Conservation (phyloP, 1,140 invertebrate genomes). For the Trichonephila inaurata region DNA sequence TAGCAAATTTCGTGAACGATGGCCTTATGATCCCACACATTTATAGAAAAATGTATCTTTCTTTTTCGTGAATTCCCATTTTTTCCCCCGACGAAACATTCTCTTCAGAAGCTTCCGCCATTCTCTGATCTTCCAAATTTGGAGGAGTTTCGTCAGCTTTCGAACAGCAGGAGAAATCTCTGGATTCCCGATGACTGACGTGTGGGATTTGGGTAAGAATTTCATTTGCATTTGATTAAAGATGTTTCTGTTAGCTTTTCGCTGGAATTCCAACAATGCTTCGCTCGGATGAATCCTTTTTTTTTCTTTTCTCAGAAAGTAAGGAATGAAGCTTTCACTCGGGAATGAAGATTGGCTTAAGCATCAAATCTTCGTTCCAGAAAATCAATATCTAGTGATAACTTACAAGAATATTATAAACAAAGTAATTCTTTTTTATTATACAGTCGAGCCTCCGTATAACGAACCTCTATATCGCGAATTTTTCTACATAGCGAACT, state of each 20-base stretch:
- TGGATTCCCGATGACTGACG: not conserved
- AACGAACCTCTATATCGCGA: too few relatives aligned
- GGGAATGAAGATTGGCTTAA: not conserved
- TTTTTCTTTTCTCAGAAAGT: not conserved
- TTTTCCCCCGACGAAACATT: not conserved
- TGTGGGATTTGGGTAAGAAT: not conserved
- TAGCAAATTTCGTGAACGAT: not conserved
- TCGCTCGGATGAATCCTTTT: not conserved
- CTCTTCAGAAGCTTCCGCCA: not conserved
- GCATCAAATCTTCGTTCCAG: not conserved
- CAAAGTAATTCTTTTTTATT: too few relatives aligned
- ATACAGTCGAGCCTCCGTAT: too few relatives aligned
- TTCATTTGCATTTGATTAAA: not conserved
- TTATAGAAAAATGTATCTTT: not conserved
- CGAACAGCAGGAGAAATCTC: not conserved
- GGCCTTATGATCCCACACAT: not conserved
- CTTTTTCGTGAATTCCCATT: not conserved
- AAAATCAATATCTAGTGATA: not conserved
- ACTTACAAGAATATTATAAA: too few relatives aligned
- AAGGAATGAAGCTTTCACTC: not conserved
- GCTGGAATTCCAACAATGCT: not conserved
- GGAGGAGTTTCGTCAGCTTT: not conserved
- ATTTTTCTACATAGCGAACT: too few relatives aligned
- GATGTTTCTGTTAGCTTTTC: not conserved
- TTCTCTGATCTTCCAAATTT: not conserved